Evolutionary conservation across 2,113 vertebrate species (phyloP).

Genomic region (Stigmatopora nigra): DNA sequence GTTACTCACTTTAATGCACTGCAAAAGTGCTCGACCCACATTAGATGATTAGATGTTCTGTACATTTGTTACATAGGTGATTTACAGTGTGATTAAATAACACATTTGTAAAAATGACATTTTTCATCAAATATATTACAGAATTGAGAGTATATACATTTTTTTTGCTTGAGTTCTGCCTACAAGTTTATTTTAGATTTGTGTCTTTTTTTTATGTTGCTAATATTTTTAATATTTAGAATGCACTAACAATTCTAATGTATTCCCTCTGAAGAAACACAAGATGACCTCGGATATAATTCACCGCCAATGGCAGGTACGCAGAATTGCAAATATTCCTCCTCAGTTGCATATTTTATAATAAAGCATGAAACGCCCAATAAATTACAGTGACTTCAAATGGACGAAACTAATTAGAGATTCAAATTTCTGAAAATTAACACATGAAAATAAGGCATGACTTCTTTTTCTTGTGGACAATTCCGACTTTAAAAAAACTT

Average conservation of each 20-base stretch:
- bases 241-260: neutral
- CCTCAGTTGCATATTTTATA: neutral
- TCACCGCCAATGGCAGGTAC: constrained; percentile 71
- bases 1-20: neutral
- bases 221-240: neutral
- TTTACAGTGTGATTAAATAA: neutral
- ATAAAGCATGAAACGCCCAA: neutral
- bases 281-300: constrained; percentile 69
- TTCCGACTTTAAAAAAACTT: neutral
- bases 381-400: neutral
- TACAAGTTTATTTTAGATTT: no score
- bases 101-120: neutral
- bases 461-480: neutral
- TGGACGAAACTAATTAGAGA: neutral
- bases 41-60: neutral
- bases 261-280: constrained; percentile 65
- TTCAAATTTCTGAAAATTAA: neutral
- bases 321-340: neutral
- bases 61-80: neutral
- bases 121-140: neutral
- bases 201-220: neutral
- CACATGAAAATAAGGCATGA: neutral
- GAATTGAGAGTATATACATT: no score
- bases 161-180: no score
- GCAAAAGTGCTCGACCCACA: neutral